Base-by-base conservation (phyloP, 2,888 invertebrate genomes). In the Stenodema calcarata region DNA sequence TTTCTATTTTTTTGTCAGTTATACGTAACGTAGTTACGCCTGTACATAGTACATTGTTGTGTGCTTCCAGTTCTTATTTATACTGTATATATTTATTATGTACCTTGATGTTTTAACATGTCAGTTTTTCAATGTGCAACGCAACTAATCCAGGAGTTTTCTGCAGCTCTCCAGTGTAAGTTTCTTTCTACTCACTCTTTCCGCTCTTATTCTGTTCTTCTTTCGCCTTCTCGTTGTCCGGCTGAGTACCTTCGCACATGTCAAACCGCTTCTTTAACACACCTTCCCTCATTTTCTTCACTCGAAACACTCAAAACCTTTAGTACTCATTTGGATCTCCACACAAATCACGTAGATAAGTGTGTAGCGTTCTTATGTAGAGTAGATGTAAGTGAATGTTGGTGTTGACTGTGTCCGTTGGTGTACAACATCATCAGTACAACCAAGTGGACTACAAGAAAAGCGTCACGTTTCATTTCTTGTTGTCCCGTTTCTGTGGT, bases 161-260 rank as follows among this genome's bases (percentile, higher is more conserved):
- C 84, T 73, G 69, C 84, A 84, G 84, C 84, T 84, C 84, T 84
- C 47, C 44, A 6, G 35, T 84, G 84, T 84, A 84, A 84, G 84
- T 84, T 82, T 73, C 35, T 73, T 35, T 41, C 12, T 14, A 16
- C 73, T 73, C 73, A 14, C 16, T 41, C 41, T 35, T 18, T 73
- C 11, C 30, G 16, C 41, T 73, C 41, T 35, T n/a, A 7, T 30
- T 35, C 30, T 41, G 16, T 16, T 12, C 73, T 73, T 11, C 12
- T 6, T 78, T 42, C 14, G 78, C 78, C 42, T 35, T 18, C 42
- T 27, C 23, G 78, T 78, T 78, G 47, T 78, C 27, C 44, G 44
- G 78, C 78, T 44, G 78, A 0, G 78, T 47, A 78, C 78, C 78
- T 44, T 78, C 78, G 18, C 78, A 42, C 44, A 41, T 4, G 11